phyloP scores from a whole-genome alignment of 2,888 invertebrate genomes.

The Molorchus minor region DNA sequence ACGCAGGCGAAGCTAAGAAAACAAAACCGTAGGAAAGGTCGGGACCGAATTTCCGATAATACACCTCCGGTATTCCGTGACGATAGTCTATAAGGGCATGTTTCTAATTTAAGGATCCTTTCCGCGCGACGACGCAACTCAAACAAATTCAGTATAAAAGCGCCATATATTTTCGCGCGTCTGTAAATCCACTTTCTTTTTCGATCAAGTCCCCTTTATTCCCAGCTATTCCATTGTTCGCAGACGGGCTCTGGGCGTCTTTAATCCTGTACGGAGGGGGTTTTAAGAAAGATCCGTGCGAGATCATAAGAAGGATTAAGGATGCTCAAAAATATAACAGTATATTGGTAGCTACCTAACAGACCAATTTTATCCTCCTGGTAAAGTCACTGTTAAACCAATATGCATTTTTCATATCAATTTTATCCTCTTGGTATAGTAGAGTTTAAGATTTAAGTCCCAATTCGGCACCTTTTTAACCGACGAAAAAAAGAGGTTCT shows the following conservation, averaged over 20 bases:
- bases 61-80: constrained; percentile 26
- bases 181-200: constrained; percentile 55
- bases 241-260: constrained; percentile 41
- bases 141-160: constrained; percentile 51
- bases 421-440: too few species aligned
- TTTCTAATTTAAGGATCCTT: constrained; percentile 44
- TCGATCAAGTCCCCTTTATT: constrained; percentile 52
- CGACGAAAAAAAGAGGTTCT: too few species aligned
- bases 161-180: constrained; percentile 47
- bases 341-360: too few species aligned
- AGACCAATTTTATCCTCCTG: too few species aligned
- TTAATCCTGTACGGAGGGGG: constrained; percentile 37
- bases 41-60: constrained; percentile 29
- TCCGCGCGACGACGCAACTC: constrained; percentile 40
- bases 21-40: constrained; percentile 22
- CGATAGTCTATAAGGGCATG: constrained; percentile 28
- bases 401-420: too few species aligned
- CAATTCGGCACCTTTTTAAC: too few species aligned
- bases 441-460: too few species aligned
- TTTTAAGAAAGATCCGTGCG: constrained; percentile 8
- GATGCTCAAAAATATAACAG: too few species aligned
- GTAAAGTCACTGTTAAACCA: too few species aligned
- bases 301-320: constrained; percentile 3
- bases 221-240: constrained; percentile 44
- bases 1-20: constrained; percentile 10